Evolutionary conservation across 2,888 invertebrate genomes (phyloP).

Genomic region (Drosophila nr. fundita): DNA sequence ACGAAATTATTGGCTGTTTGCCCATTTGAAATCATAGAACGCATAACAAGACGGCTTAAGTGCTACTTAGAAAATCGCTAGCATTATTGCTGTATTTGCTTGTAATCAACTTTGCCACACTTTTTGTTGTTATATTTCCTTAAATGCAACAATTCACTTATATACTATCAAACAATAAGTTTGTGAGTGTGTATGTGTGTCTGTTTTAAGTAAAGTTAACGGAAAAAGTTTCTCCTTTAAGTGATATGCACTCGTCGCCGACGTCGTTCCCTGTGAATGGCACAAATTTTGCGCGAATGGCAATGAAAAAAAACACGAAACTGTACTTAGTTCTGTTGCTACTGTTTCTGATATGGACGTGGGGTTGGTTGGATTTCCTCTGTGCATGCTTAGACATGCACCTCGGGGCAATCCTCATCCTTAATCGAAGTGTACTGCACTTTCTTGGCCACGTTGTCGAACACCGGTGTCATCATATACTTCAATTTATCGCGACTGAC

Average conservation of each 20-base stretch:
- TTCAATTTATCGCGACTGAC: slow-evolving; percentile 87
- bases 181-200: slow-evolving; percentile 29
- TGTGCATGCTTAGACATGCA: slow-evolving; percentile 81
- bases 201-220: slow-evolving; percentile 25
- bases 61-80: slow-evolving; percentile 68
- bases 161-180: slow-evolving; percentile 68
- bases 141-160: slow-evolving; percentile 77
- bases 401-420: slow-evolving; percentile 86
- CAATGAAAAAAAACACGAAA: slow-evolving; percentile 51
- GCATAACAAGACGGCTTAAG: slow-evolving; percentile 65
- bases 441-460: slow-evolving; percentile 89
- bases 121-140: slow-evolving; percentile 26
- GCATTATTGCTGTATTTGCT: slow-evolving; percentile 61
- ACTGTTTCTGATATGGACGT: slow-evolving; percentile 48
- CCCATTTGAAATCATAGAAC: slow-evolving; percentile 58
- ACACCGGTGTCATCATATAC: slow-evolving; percentile 87
- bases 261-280: slow-evolving; percentile 64
- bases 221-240: slow-evolving; percentile 40
- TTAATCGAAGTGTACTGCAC: slow-evolving; percentile 91
- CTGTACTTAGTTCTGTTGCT: slow-evolving; percentile 34
- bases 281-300: slow-evolving; percentile 74
- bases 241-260: slow-evolving; percentile 44
- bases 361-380: slow-evolving; percentile 11
- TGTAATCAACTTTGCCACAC: slow-evolving; percentile 46
- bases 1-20: slow-evolving; percentile 38